phyloP scores from a whole-genome alignment of 1,140 invertebrate species.

The Tetraneura akinire region DNA sequence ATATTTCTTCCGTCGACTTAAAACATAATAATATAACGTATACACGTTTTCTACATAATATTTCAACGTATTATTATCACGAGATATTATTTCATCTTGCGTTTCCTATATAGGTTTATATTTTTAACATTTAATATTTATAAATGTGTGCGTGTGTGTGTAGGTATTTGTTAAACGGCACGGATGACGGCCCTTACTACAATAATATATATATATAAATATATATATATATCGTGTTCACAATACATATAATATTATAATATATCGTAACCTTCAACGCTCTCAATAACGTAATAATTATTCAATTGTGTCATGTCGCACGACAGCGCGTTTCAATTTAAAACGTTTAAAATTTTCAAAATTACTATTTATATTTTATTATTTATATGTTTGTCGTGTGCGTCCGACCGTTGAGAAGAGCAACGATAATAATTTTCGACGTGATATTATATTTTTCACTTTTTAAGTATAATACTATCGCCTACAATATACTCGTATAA shows the following conservation, averaged over 20 bases:
- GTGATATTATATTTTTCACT: neutral
- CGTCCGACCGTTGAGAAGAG: neutral
- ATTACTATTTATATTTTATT: slow-evolving; percentile 28
- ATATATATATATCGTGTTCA: neutral
- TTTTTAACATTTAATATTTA: too few relatives aligned
- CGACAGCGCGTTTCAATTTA: slow-evolving; percentile 21
- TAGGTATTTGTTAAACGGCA: neutral
- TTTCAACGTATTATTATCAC: too few relatives aligned
- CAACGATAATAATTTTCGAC: slow-evolving; percentile 9
- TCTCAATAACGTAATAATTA: slow-evolving; percentile 32
- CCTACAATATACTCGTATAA: neutral
- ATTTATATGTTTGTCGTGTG: neutral
- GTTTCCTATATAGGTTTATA: too few relatives aligned
- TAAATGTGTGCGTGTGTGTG: too few relatives aligned
- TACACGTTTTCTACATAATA: too few relatives aligned
- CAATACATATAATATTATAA: too few relatives aligned
- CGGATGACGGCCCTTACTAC: neutral
- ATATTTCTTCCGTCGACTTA: too few relatives aligned
- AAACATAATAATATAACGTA: too few relatives aligned
- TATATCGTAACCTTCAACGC: neutral
- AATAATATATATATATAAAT: too few relatives aligned
- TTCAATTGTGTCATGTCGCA: slow-evolving; percentile 10
- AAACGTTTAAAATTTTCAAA: neutral
- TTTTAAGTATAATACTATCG: too few relatives aligned
- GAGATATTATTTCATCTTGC: too few relatives aligned